phyloP scores from a whole-genome alignment of 2,888 invertebrate species.

The Drepana falcataria region DNA sequence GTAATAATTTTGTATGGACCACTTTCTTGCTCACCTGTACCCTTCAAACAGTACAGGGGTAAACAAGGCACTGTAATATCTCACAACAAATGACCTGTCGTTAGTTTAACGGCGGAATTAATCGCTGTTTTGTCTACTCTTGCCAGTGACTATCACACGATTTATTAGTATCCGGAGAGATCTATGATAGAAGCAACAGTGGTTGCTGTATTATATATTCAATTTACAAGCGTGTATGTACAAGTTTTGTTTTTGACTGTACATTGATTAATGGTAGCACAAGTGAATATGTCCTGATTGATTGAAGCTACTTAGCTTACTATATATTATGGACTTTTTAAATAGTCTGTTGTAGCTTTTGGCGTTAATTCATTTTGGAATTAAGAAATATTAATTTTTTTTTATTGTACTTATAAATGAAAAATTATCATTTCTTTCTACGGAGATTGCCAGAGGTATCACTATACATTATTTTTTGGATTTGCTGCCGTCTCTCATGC shows the following conservation, averaged over 20 bases:
- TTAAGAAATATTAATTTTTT: too few relatives aligned
- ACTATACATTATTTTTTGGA: too few relatives aligned
- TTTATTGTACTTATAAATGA: too few relatives aligned
- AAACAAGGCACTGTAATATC: constrained; percentile 34
- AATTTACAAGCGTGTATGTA: not conserved
- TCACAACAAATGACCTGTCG: constrained; percentile 51
- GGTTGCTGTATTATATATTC: not conserved
- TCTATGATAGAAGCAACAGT: constrained; percentile 9
- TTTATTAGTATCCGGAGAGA: constrained; percentile 28
- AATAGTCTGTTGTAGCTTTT: too few relatives aligned
- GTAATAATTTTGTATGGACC: too few relatives aligned
- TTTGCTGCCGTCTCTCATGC: too few relatives aligned
- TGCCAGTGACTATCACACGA: constrained; percentile 32
- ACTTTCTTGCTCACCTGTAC: not conserved
- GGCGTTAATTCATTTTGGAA: too few relatives aligned
- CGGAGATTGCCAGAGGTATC: too few relatives aligned
- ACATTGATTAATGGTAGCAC: not conserved
- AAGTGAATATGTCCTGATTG: not conserved
- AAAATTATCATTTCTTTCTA: too few relatives aligned
- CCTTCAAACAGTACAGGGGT: constrained; percentile 15
- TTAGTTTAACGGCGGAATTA: constrained; percentile 66
- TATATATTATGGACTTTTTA: too few relatives aligned
- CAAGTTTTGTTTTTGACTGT: not conserved
- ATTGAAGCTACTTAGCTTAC: not conserved
- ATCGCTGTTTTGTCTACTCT: constrained; percentile 65